These are phyloP conservation scores for Pollenia angustigena DNA, from an alignment of 2,888 invertebrate genomes.

Conservation along the genomic window DNA sequence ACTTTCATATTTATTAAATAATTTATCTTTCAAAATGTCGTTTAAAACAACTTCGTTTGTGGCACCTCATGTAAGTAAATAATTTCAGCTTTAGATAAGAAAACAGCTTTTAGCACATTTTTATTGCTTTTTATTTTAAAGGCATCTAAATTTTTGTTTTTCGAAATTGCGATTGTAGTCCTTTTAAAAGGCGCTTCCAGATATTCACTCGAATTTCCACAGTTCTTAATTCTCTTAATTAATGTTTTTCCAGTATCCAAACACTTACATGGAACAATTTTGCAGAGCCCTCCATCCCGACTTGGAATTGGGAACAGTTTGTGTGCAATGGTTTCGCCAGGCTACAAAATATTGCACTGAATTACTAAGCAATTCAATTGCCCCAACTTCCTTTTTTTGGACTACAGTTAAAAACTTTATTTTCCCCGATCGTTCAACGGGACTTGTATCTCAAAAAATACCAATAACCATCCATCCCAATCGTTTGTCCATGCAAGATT, in stretches of 20 bases:
- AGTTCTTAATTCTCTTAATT: neutral
- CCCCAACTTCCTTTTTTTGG: conserved; percentile 74
- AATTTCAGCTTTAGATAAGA: neutral
- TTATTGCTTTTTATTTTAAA: neutral
- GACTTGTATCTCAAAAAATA: conserved; percentile 72
- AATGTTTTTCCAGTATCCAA: conserved; percentile 49
- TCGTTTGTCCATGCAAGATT: conserved; percentile 72
- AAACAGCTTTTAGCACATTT: neutral
- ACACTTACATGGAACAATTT: conserved; percentile 74
- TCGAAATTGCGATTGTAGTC: no score
- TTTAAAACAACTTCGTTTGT: neutral
- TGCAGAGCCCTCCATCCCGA: conserved; percentile 73
- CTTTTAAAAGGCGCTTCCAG: no score
- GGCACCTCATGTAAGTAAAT: conserved; percentile 45
- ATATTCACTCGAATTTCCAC: no score
- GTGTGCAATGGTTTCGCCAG: conserved; percentile 76
- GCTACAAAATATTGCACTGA: conserved; percentile 75
- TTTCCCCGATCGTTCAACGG: conserved; percentile 74
- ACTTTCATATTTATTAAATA: neutral
- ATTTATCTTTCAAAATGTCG: neutral
- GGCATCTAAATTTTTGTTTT: no score
- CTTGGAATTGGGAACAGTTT: conserved; percentile 70
- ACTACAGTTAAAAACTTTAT: conserved; percentile 74
- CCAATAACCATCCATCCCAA: conserved; percentile 75
- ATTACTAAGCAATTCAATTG: conserved; percentile 47